A percentile compares a stretch with the other conserved stretches of the same genome.
Conservation (phyloP, 2,888 invertebrate species). For the Chaetoderma sp. region DNA sequence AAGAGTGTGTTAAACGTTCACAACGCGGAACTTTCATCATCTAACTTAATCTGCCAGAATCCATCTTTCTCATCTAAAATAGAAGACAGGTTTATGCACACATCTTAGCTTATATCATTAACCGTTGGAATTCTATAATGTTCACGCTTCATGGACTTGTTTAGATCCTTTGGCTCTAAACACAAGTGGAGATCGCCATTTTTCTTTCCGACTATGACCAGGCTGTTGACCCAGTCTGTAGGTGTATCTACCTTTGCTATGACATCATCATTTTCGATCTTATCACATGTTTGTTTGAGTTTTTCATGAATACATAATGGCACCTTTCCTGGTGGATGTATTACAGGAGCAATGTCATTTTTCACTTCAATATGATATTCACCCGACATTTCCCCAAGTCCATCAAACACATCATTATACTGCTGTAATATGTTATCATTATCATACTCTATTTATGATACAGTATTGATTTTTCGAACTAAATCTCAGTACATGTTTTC, state of each 20-base stretch:
- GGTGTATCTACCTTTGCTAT: not conserved
- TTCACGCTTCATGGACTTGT: too few species aligned
- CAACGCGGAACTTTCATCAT: conserved; percentile 28
- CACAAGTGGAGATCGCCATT: too few species aligned
- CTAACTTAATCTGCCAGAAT: conserved; percentile 36
- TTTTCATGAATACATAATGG: not conserved
- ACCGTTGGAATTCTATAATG: too few species aligned
- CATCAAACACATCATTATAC: not conserved
- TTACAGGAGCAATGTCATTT: not conserved
- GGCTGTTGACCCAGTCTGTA: too few species aligned
- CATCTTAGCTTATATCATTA: too few species aligned
- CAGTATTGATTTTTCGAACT: not conserved
- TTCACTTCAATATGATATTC: not conserved
- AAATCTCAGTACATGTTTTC: not conserved
- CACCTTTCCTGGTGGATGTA: not conserved
- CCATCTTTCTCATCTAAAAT: conserved; percentile 34
- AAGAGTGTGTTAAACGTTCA: conserved; percentile 40
- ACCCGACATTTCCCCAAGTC: not conserved
- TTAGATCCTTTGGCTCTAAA: too few species aligned
- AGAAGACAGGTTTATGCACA: conserved; percentile 34
- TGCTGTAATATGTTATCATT: not conserved
- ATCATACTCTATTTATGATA: not conserved
- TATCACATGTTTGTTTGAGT: not conserved
- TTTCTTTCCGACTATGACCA: not conserved
- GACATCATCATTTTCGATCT: not conserved